Conservation (phyloP, 37 sponge, comb jelly and placozoan species). For the Ianthella basta region DNA sequence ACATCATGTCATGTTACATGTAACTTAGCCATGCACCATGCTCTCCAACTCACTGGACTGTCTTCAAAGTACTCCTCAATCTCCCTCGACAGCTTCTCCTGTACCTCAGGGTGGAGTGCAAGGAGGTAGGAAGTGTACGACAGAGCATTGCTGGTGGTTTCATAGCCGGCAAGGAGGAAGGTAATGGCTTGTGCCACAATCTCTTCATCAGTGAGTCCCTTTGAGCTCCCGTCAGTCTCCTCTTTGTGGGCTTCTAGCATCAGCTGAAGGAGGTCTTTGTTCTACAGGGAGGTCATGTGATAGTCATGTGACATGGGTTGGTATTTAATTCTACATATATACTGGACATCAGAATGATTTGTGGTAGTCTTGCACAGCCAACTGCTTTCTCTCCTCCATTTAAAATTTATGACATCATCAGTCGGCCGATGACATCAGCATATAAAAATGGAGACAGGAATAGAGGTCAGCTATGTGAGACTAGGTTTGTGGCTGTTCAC, state of each 20-base stretch:
- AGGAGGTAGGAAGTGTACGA: conserved; percentile 69
- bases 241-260: conserved; percentile 66
- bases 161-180: conserved; percentile 83
- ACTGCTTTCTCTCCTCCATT: no score
- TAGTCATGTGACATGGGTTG: no score
- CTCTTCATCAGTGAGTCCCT: conserved; percentile 54
- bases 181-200: conserved; percentile 50
- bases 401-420: no score
- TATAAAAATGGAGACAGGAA: no score
- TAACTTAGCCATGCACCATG: no score
- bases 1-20: no score
- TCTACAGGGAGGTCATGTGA: conserved; percentile 17
- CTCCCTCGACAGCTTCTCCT: conserved; percentile 62
- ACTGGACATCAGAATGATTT: no score
- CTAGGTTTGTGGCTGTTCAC: no score
- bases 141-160: conserved; percentile 78
- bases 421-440: no score
- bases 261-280: conserved; percentile 68
- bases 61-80: conserved; percentile 61
- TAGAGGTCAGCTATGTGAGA: no score
- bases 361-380: no score
- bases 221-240: neutral
- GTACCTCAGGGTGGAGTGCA: conserved; percentile 66
- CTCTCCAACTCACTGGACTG: conserved; percentile 50
- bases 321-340: neutral